Evolutionary conservation across 2,797 vertebrate species (phyloP).

Genomic region (Limnodromus scolopaceus): DNA sequence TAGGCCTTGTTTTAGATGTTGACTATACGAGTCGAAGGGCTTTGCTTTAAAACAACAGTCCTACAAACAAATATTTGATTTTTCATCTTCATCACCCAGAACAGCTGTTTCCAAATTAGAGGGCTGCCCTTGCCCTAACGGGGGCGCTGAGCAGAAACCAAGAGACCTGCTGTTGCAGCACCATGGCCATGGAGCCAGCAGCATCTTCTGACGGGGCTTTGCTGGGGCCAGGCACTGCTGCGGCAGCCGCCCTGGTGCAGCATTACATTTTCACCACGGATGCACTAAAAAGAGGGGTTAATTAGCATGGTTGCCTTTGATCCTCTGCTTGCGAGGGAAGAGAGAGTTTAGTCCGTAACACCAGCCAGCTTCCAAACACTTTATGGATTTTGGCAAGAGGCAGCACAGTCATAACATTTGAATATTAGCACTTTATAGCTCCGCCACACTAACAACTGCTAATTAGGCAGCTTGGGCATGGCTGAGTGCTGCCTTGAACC

Average conservation of each 20-base stretch:
- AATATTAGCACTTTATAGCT: conserved; percentile 68
- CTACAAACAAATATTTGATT: neutral
- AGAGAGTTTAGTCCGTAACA: conserved; percentile 48
- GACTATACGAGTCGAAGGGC: neutral
- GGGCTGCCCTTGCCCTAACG: neutral
- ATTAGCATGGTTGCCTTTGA: conserved; percentile 33
- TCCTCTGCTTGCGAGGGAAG: conserved; percentile 53
- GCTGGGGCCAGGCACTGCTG: neutral
- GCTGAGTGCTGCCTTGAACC: conserved; percentile 16
- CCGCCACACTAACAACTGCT: conserved; percentile 57
- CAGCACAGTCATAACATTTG: conserved; percentile 71
- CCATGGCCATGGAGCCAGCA: neutral
- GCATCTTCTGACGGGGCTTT: neutral
- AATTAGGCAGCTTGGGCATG: conserved; percentile 63
- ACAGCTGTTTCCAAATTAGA: neutral
- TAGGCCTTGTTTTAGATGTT: conserved; percentile 51
- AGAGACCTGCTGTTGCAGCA: neutral
- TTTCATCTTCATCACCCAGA: neutral
- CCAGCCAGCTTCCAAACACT: conserved; percentile 57
- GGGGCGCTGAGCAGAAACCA: neutral
- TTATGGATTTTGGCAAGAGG: conserved; percentile 73
- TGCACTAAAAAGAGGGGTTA: conserved; percentile 26
- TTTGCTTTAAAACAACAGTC: conserved; percentile 25
- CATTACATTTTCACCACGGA: neutral
- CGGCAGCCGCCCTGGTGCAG: neutral